Base-by-base conservation (phyloP, 2,888 invertebrate species). In the Drosophila phalerata region DNA sequence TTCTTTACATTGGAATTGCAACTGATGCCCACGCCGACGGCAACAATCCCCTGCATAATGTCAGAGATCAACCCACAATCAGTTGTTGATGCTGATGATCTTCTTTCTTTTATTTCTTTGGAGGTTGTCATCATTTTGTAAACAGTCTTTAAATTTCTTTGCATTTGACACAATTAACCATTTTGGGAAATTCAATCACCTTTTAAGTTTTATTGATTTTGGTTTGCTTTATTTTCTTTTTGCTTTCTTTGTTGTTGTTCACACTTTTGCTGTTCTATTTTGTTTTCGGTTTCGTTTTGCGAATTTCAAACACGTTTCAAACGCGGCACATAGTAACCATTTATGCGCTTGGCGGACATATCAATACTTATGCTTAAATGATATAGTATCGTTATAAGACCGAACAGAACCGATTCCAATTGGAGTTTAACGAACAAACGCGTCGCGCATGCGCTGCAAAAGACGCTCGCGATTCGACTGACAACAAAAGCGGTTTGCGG, bases 251-350 rank as follows among this genome's bases (percentile, higher is more conserved):
- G 56, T 60, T 63, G 51, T 66, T 56, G 68, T 64, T 68, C 17
- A 66, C 73, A 73, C 69, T 69, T 49, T 43, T 71, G 42, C 30
- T 38, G 60, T 71, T 73, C 66, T 79, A 6, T 49, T 38, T 49
- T 45, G 38, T 51, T 17, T 32, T 32, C 17, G 30, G 37, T 28
- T 48, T 38, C 10, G 11, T n/a, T 52, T 84, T 73, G 79, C 82
- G 64, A 84, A 78, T 81, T 86, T 84, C 64, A 69, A 60, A 49
- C 87, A 84, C 85, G 87, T 84, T 65, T 84, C 75, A 77, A 57
- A 38, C 85, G 77, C 82, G 79, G 67, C 81, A 75, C 78, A 81
- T 55, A 69, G 65, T 53, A 69, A 48, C 60, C 76, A 62, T 69
- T 72, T 48, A 63, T 48, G 32, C 60, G 66, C 61, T 79, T 69